Percentiles rank a stretch among this genome's conserved stretches.
These are phyloP conservation scores for Tricholaema leucomelas DNA, from an alignment of 2,113 vertebrate species.

Conservation along the genomic window DNA sequence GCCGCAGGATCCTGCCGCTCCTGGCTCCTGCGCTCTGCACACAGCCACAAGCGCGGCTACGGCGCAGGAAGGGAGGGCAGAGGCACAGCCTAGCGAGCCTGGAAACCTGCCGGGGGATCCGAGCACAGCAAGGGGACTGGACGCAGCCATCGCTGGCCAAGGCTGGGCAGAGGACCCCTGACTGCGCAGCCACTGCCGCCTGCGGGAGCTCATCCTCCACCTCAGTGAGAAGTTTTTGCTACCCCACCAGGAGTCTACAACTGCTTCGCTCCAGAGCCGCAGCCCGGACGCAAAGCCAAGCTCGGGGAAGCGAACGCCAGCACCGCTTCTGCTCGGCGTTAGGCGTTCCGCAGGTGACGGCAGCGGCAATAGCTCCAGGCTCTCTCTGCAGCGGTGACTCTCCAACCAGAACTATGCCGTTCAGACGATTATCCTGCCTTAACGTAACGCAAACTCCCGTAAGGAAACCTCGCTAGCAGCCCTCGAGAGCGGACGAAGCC, in stretches of 20 bases:
- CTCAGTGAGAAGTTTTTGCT: background rate
- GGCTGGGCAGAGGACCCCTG: background rate
- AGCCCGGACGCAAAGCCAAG: background rate
- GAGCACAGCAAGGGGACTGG: background rate
- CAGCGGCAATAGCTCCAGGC: background rate
- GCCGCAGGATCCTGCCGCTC: background rate
- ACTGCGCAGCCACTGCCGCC: background rate
- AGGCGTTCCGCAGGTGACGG: background rate
- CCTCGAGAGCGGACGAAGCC: rapidly evolving
- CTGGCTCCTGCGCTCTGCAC: background rate
- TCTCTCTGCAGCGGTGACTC: background rate
- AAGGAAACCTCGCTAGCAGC: background rate
- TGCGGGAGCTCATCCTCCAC: background rate
- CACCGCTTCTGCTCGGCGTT: too few species aligned
- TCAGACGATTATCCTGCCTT: background rate
- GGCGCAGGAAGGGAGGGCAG: background rate
- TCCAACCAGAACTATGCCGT: background rate
- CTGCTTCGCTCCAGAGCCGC: background rate
- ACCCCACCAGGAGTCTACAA: background rate
- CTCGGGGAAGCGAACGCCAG: background rate
- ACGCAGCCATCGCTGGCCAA: background rate
- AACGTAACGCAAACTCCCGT: rapidly evolving
- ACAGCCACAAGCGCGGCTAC: background rate
- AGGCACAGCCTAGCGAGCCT: rapidly evolving
- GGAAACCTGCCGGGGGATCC: background rate